Evolutionary conservation across 1,140 invertebrate genomes (phyloP), one percentile per base, ranked within the genome.

Genomic region (Tetraneura akinire): DNA sequence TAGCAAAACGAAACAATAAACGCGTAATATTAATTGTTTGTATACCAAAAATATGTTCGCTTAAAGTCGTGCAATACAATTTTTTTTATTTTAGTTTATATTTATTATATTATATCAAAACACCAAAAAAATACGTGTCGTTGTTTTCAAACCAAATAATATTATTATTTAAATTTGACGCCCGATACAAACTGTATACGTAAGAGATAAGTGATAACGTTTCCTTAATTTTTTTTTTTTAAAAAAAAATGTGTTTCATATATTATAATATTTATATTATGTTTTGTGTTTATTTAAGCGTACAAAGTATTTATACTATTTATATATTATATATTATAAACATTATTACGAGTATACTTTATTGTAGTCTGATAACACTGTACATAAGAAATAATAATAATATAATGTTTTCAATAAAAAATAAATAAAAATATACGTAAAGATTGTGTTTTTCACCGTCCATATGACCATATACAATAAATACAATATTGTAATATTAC

Each of bases 201-300:
- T 78, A 78, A 78, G 16, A 21, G 8, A 42, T 78, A 78, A 78
- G 74, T 78, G 74, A 78, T 78, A 62, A 78, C 18, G 47, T 37
- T 68, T 47, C 1, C 13, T 55, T n/a, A n/a, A n/a, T n/a, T n/a
- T n/a, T n/a, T n/a, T 74, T 55, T 53, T 66, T n/a, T 3, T n/a
- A 32, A 74, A 53, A 18, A 57, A 37, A 37, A 37, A 37, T 37
- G 26, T 16, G 32, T 76, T 37, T 37, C 8, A 8, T 37, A 37
- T 37, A 4, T 8, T 4, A 37, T 37, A 4, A 37, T 37, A 37
- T 4, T 37, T 37, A 37, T 37, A 37, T 37, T 37, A 60, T 32
- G 32, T 23, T 76, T 76, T 18, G n/a, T n/a, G n/a, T n/a, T 53
- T 60, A 18, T 60, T 53, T 11, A 14, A 26, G n/a, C 55, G 21